Percentiles rank a stretch among this genome's conserved stretches.
phyloP scores from a whole-genome alignment of 1,140 invertebrate genomes.

The Trachymyrmex septentrionalis region DNA sequence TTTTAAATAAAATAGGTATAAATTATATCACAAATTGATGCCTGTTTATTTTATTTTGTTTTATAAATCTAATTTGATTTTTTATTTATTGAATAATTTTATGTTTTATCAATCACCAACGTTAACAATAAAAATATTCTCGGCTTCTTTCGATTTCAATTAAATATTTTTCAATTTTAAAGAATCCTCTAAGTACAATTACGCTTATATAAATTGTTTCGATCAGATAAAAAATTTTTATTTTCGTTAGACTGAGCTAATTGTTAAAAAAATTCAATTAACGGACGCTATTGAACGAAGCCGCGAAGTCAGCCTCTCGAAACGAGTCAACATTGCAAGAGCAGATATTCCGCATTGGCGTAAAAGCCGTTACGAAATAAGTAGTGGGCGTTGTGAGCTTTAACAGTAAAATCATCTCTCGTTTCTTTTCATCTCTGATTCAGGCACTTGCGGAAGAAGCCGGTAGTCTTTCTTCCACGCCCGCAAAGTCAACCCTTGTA shows the following conservation, averaged over 20 bases:
- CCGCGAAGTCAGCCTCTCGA: slow-evolving; percentile 8
- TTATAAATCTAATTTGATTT: neutral
- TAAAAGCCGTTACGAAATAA: slow-evolving; percentile 48
- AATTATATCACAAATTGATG: neutral
- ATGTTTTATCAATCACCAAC: neutral
- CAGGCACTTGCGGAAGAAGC: neutral
- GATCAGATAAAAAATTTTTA: neutral
- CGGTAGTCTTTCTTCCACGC: neutral
- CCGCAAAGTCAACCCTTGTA: slow-evolving; percentile 4
- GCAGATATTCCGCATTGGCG: slow-evolving; percentile 68
- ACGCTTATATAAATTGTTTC: neutral
- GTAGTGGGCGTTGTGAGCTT: slow-evolving; percentile 29
- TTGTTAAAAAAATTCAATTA: slow-evolving; percentile 25
- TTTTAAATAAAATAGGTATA: neutral
- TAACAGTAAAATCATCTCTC: neutral
- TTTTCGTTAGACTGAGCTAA: neutral
- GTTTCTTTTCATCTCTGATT: neutral
- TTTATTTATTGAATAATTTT: slow-evolving; percentile 26
- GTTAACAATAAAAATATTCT: neutral
- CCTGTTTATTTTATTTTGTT: slow-evolving; percentile 8
- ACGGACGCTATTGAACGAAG: neutral
- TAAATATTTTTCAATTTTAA: slow-evolving; percentile 12
- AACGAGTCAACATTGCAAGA: slow-evolving; percentile 23
- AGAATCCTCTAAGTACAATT: neutral
- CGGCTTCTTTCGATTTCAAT: neutral